Evolutionary conservation across 2,797 vertebrate genomes (phyloP).

Genomic region (Clarias platycephalus): DNA sequence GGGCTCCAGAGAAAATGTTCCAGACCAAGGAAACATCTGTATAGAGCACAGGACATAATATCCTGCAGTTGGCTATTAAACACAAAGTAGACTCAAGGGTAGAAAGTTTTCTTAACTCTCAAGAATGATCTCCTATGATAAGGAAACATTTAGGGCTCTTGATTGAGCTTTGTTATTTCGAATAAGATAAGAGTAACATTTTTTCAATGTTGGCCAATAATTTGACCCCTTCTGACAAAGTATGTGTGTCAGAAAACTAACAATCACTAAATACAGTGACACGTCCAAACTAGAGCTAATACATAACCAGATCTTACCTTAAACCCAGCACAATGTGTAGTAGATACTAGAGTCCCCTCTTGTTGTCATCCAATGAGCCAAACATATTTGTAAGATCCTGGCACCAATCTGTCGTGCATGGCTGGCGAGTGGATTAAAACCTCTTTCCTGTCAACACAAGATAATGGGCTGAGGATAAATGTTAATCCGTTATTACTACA

Average conservation of each 20-base stretch:
- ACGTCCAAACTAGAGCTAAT: neutral
- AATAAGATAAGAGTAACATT: neutral
- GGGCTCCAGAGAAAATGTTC: constrained; percentile 38
- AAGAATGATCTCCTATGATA: neutral
- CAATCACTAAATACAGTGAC: neutral
- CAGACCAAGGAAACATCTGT: constrained; percentile 54
- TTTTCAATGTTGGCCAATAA: too few relatives aligned
- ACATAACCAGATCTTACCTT: neutral
- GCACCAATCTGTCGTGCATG: constrained; percentile 31
- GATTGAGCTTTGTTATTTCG: neutral
- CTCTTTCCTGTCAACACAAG: constrained; percentile 26
- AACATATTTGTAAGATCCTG: constrained; percentile 26
- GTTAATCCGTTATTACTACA: constrained; percentile 53
- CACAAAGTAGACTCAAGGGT: neutral
- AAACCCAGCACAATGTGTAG: neutral
- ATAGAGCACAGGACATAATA: neutral
- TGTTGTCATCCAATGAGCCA: constrained; percentile 23
- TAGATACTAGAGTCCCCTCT: neutral
- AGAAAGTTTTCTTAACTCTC: neutral
- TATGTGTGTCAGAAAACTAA: neutral
- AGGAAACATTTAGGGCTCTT: neutral
- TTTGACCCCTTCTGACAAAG: neutral
- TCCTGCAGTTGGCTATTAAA: neutral
- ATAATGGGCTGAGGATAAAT: constrained; percentile 47
- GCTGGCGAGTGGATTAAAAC: constrained; percentile 14